Evolutionary conservation across 2,797 vertebrate species (phyloP).

Genomic region (Lacerta viridis): DNA sequence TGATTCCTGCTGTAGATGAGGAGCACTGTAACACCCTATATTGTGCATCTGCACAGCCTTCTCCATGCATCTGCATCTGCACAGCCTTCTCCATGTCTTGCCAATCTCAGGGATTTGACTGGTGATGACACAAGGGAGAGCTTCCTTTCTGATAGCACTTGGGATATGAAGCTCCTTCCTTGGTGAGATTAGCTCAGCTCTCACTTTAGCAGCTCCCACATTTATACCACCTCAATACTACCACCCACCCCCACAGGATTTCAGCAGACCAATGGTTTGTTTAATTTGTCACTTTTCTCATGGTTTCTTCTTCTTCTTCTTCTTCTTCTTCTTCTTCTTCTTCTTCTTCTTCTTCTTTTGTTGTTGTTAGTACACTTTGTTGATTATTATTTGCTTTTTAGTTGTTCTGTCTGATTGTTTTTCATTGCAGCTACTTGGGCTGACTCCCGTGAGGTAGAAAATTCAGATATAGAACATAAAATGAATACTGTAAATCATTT

Average conservation of each 20-base stretch:
- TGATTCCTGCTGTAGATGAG: background rate
- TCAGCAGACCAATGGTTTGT: background rate
- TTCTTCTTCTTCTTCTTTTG: too few species aligned
- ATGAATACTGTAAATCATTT: slow-evolving; percentile 14
- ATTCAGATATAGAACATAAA: background rate
- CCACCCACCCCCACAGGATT: background rate
- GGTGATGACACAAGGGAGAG: background rate
- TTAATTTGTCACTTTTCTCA: background rate
- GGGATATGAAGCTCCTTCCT: background rate
- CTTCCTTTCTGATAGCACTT: background rate
- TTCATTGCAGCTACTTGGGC: background rate
- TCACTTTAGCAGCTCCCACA: background rate
- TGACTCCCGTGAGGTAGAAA: background rate
- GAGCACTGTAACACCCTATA: background rate
- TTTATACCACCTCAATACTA: background rate
- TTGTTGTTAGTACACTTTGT: background rate
- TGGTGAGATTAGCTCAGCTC: background rate
- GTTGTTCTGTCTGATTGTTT: background rate
- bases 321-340: too few species aligned
- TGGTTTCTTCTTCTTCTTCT: too few species aligned
- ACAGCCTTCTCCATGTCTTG: background rate
- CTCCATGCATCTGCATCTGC: too few species aligned
- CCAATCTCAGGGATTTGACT: background rate
- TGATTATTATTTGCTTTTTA: background rate
- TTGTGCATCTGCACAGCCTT: background rate